phyloP scores from a whole-genome alignment of 2,888 invertebrate genomes.

The Crepidodera aurea region DNA sequence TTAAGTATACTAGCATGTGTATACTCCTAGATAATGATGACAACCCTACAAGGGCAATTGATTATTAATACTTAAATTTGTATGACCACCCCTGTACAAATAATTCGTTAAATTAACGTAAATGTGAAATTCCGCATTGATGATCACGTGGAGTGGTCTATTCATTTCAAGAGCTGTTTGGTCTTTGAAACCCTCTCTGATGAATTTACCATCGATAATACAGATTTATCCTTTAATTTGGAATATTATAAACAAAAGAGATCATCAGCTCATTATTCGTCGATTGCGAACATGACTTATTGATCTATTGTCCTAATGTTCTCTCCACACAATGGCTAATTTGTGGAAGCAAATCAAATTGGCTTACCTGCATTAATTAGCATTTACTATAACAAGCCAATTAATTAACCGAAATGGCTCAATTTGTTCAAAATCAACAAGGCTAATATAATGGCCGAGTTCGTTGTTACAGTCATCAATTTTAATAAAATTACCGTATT shows the following conservation, averaged over 20 bases:
- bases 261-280: slow-evolving; percentile 9
- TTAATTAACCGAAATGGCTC: slow-evolving; percentile 26
- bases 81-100: too few species aligned
- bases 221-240: background rate
- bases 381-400: slow-evolving; percentile 31
- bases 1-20: too few species aligned
- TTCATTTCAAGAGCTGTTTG: too few species aligned
- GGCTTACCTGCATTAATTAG: slow-evolving; percentile 32
- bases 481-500: slow-evolving; percentile 10
- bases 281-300: slow-evolving; percentile 22
- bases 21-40: too few species aligned
- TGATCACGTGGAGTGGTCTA: too few species aligned
- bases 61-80: too few species aligned
- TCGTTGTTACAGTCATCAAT: slow-evolving; percentile 5
- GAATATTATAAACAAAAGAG: slow-evolving; percentile 11
- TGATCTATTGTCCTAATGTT: slow-evolving; percentile 27
- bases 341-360: slow-evolving; percentile 30
- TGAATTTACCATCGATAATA: background rate
- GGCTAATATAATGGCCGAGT: slow-evolving; percentile 10
- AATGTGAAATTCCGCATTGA: too few species aligned
- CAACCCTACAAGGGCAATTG: too few species aligned
- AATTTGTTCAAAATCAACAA: slow-evolving; percentile 27
- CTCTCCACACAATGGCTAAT: slow-evolving; percentile 21
- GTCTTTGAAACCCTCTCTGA: too few species aligned
- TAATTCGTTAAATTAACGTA: too few species aligned